Evolutionary conservation across 2,888 invertebrate species (phyloP), one percentile per base, ranked within the genome.

Genomic region (Saturnia pavonia): DNA sequence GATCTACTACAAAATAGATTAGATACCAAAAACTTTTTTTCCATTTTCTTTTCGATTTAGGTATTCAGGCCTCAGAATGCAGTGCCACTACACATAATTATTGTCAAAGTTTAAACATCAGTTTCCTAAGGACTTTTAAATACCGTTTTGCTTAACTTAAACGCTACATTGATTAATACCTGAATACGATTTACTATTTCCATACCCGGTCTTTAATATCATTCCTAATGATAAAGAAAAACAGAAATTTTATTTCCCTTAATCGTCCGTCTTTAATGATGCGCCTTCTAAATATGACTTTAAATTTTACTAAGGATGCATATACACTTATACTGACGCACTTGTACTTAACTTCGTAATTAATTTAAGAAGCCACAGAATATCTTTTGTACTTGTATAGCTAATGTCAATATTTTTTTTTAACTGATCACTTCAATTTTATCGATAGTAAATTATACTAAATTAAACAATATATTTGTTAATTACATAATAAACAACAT

Each of bases 211-310:
- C 45, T 14, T 3, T 16, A 45, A 16, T 51, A 51, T 51, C 51
- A n/a, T 51, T 51, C 51, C 1, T 51, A 51, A 51, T 51, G 19
- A n/a, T 51, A n/a, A 51, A 19, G 4, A n/a, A 51, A 51, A 51
- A 51, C 8, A 51, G 19, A n/a, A 51, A 51, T 19, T n/a, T n/a
- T 19, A 48, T 48, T 19, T 48, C 19, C n/a, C 48, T 48, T 48
- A n/a, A 48, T 48, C 19, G 4, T 19, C 48, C 48, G 48, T 22
- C 11, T 84, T 84, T 80, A 82, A 84, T 84, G 83, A 83, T 22
- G n/a, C 11, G 22, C 12, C 7, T 54, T 77, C 71, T 48, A n/a
- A 25, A 25, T n/a, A 19, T 68, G 12, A 42, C 25, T 42, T 42
- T 69, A 25, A 54, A 22, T 54, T 54, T 54, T n/a, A 54, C 11